Conservation (phyloP, 2,797 vertebrate genomes). For the Knipowitschia caucasica region DNA sequence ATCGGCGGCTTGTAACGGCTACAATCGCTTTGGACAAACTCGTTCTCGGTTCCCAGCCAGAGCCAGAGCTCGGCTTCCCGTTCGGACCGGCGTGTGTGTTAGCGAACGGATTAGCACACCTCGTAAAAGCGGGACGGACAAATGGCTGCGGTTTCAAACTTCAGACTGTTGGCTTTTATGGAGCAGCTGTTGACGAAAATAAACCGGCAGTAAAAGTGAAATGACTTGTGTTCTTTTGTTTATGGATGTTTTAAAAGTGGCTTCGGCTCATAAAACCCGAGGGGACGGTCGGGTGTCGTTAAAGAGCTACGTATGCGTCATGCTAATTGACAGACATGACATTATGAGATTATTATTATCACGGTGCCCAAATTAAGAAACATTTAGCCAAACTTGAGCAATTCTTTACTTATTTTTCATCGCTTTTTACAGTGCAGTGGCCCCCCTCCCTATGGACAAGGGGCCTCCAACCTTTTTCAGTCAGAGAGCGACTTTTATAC, state of each 20-base stretch:
- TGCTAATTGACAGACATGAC: no score
- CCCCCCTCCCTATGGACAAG: no score
- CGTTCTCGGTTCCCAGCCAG: conserved; percentile 17
- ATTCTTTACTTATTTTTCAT: no score
- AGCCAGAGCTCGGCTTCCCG: conserved; percentile 33
- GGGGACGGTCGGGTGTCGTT: conserved; percentile 16
- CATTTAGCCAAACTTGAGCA: no score
- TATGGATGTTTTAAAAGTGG: conserved; percentile 35
- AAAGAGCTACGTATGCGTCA: no score
- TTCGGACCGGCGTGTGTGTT: conserved; percentile 35
- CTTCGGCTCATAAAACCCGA: conserved; percentile 20
- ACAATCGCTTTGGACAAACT: conserved; percentile 35
- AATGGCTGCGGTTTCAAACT: conserved; percentile 56
- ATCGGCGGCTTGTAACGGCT: conserved; percentile 43
- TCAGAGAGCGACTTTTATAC: no score
- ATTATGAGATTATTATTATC: no score
- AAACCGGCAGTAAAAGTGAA: conserved; percentile 46
- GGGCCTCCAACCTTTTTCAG: no score
- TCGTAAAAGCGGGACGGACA: conserved; percentile 66
- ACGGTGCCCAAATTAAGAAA: no score
- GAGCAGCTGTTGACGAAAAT: conserved; percentile 56
- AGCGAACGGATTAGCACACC: conserved; percentile 52
- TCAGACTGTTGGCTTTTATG: conserved; percentile 56
- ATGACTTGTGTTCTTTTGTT: conserved; percentile 47
- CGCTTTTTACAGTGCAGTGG: no score